Conservation (phyloP, 2,797 vertebrate genomes). For the Alcedo atthis region DNA sequence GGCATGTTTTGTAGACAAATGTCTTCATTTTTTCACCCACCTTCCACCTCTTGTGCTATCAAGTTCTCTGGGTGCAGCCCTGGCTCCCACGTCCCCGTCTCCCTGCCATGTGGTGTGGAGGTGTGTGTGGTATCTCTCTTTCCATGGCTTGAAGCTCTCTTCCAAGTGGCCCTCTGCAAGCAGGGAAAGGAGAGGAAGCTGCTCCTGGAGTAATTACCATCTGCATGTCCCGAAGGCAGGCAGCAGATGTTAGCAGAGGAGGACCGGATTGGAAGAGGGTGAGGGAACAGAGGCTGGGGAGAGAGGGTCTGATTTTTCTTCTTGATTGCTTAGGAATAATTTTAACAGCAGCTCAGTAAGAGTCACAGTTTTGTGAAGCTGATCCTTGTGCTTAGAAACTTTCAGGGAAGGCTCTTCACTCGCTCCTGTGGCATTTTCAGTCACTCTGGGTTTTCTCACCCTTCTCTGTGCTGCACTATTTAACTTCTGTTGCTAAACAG, state of each 20-base stretch:
- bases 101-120: neutral
- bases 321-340: neutral
- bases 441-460: neutral
- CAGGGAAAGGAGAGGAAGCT: constrained; percentile 80
- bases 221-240: constrained; percentile 86
- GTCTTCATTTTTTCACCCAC: neutral
- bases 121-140: neutral
- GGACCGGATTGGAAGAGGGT: neutral
- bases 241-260: constrained; percentile 87
- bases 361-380: neutral
- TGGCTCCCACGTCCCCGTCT: neutral
- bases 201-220: constrained; percentile 88
- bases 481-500: constrained; percentile 8
- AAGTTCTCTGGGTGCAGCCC: neutral
- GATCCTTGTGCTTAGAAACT: neutral
- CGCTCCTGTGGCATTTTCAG: neutral
- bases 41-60: neutral
- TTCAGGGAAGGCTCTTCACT: neutral
- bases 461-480: neutral
- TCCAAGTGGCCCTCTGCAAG: constrained; percentile 31
- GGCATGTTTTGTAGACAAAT: neutral
- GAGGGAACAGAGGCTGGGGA: neutral
- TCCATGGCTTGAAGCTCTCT: constrained; percentile 73
- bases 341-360: neutral
- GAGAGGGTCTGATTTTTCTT: constrained; percentile 76